These are phyloP conservation scores for Engystomops pustulosus DNA, from an alignment of 2,113 vertebrate species.

Conservation along the genomic window DNA sequence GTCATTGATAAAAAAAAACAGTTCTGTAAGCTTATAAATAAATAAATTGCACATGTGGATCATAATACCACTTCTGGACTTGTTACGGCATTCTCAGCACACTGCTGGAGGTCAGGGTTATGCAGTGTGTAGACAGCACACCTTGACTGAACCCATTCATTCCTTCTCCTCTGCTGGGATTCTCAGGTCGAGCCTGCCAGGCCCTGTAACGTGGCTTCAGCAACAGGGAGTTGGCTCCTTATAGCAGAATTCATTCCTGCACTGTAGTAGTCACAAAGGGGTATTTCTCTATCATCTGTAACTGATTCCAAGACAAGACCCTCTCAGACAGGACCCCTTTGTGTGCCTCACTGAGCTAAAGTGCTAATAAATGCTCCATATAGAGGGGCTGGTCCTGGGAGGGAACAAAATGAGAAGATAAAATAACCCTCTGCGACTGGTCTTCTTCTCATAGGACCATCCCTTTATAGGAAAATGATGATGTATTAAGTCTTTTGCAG, in stretches of 20 bases:
- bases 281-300: slow-evolving; percentile 77
- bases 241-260: slow-evolving; percentile 79
- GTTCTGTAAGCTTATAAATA: background rate
- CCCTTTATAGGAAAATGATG: background rate
- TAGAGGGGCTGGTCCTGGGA: slow-evolving; percentile 6
- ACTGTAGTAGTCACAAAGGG: slow-evolving; percentile 78
- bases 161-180: slow-evolving; percentile 70
- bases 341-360: slow-evolving; percentile 65
- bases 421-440: background rate
- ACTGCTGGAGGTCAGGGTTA: slow-evolving; percentile 67
- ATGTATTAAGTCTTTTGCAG: background rate
- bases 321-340: slow-evolving; percentile 77
- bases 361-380: background rate
- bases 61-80: background rate
- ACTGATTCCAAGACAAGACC: slow-evolving; percentile 75
- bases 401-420: slow-evolving; percentile 18
- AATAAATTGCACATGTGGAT: no score
- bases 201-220: slow-evolving; percentile 72
- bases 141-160: slow-evolving; percentile 78
- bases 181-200: slow-evolving; percentile 71
- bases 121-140: slow-evolving; percentile 68
- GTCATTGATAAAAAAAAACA: background rate
- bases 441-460: background rate
- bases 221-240: slow-evolving; percentile 72
- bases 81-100: background rate